Evolutionary conservation across 1,140 invertebrate genomes (phyloP).

Genomic region (Procambarus clarkii): DNA sequence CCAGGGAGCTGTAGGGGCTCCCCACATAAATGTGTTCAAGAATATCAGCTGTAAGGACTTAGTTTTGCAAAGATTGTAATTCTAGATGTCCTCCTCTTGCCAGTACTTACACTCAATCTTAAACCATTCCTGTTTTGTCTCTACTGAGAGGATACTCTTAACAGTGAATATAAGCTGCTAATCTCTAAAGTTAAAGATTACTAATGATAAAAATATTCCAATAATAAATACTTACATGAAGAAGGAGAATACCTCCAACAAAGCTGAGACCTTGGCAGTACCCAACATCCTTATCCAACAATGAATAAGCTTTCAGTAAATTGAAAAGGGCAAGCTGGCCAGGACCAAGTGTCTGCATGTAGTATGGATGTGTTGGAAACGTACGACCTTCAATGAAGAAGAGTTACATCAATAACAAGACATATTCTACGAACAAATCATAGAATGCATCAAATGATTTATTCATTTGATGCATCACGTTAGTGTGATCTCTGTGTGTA

Average conservation of each 20-base stretch:
- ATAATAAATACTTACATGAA: conserved; percentile 85
- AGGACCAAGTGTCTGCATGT: conserved; percentile 88
- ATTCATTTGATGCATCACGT: no score
- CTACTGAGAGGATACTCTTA: no score
- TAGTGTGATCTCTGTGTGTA: no score
- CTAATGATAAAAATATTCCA: neutral
- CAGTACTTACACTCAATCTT: neutral
- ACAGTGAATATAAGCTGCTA: no score
- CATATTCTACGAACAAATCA: no score
- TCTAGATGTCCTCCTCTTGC: neutral
- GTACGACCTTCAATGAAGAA: conserved; percentile 84
- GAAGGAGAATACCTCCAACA: conserved; percentile 92
- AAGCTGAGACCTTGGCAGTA: conserved; percentile 98
- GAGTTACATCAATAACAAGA: no score
- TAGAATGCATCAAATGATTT: no score
- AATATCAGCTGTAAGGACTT: no score
- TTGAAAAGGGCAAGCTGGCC: conserved; percentile 96
- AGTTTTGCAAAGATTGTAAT: no score
- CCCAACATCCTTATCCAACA: conserved; percentile 94
- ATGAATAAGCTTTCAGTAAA: conserved; percentile 95
- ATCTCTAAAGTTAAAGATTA: neutral
- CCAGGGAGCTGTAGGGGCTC: no score
- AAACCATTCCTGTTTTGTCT: no score
- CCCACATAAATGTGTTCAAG: no score
- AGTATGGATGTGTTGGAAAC: conserved; percentile 95